These are phyloP conservation scores for Sesamia nonagrioides DNA, from an alignment of 1,140 invertebrate species.

Conservation along the genomic window DNA sequence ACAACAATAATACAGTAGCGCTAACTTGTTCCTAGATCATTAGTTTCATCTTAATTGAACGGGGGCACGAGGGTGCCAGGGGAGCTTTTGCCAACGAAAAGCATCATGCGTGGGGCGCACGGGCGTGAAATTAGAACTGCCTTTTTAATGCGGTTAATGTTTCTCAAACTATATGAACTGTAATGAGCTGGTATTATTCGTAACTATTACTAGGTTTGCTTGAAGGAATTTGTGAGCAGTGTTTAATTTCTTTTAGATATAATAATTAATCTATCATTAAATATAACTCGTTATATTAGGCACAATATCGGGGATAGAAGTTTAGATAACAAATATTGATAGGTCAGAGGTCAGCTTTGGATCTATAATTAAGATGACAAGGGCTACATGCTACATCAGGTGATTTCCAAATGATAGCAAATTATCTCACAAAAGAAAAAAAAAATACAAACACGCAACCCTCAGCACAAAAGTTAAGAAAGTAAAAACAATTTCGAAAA, in stretches of 20 bases:
- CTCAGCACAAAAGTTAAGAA: no score
- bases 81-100: slow-evolving; percentile 44
- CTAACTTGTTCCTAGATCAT: slow-evolving; percentile 46
- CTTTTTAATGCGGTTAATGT: slow-evolving; percentile 20
- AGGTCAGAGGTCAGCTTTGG: no score
- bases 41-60: slow-evolving; percentile 50
- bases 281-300: no score
- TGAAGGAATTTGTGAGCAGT: no score
- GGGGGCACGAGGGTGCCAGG: slow-evolving; percentile 3
- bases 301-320: no score
- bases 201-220: no score
- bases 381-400: no score
- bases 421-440: no score
- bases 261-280: neutral
- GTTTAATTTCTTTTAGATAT: neutral
- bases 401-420: no score
- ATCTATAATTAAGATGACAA: no score
- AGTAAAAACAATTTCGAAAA: neutral
- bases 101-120: slow-evolving; percentile 22
- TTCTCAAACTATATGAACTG: neutral
- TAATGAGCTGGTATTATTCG: neutral
- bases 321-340: no score
- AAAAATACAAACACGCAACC: no score
- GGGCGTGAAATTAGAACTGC: slow-evolving; percentile 34
- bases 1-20: slow-evolving; percentile 21